Base-by-base conservation (phyloP, 2,113 vertebrate genomes). In the Pelmatolapia mariae region DNA sequence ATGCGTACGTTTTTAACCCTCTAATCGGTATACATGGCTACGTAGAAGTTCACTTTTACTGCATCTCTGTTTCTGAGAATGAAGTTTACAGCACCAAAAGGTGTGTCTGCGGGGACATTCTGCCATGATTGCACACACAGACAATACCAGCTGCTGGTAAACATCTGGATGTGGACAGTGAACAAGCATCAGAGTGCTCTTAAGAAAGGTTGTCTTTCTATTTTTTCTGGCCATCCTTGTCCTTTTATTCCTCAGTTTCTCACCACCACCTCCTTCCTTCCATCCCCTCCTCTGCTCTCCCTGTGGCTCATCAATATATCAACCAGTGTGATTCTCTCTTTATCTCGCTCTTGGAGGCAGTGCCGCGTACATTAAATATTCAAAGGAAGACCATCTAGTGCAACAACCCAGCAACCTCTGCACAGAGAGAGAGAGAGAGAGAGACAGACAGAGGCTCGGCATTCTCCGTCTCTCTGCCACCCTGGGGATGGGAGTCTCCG, bases 361-460 rank as follows among this genome's bases (percentile, higher is more conserved):
- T 24, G 87, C 76, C 4, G 80, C 52, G 82, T 61, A 83, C 93
- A 96, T 96, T 89, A 96, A 97, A 97, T 95, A 96, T 97, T 96
- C 95, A 96, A 89, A 92, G 87, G 80, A 78, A 93, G 89, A 76
- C 82, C 15, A 61, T 88, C 89, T 95, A 83, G 80, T 92, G 92
- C 92, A 95, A 94, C 90, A 91, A 90, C 71, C 88, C 54, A 11
- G 88, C 89, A 94, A 95, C 89, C 82, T 68, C 79, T 88, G 52
- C 82, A 80, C 53, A 56, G 52, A 36, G 59, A 63, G 31, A 11
- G 59, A 0, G 59, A 63, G 78, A 54, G 33, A 33, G 7, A 33
- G 73, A 81, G 81, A 57, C 84, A 85, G 56, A 79, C 6, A 53
- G 53, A 78, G 84, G 66, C 29, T n/a, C 38, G 6, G 56, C 12